Evolutionary conservation across 1,140 invertebrate species (phyloP), one percentile per base, ranked within the genome.

Genomic region (Aphaenogaster floridana): DNA sequence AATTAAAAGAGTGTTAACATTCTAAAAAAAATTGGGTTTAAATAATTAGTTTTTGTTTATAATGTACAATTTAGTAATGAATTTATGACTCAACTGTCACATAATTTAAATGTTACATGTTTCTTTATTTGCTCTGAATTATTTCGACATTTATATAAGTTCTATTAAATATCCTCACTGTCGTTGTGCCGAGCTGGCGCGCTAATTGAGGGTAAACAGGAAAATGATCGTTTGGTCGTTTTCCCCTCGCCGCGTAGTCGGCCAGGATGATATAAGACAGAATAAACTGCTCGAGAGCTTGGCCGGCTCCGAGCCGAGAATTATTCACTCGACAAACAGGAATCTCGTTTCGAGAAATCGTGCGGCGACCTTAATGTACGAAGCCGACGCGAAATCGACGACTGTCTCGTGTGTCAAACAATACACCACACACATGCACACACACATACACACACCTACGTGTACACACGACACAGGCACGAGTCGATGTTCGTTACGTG

Each of bases 311-410:
- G 48, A 64, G 28, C 57, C 68, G 69, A 45, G 68, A 68, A 74
- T 86, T 84, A 87, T 76, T 87, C 80, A 64, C 52, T 66, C 21
- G 81, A 61, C 71, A 54, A 72, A 76, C 48, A 59, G 39, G 63
- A 77, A 77, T 86, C 81, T 76, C 39, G 28, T 84, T 84, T 84
- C 69, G 54, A 76, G 80, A 57, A 48, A 76, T 84, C 52, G 54
- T 36, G 68, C 39, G 77, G 36, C 52, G 54, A 74, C 36, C 52
- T 36, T 48, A 61, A 74, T 76, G 21, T 2, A 54, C 64, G 34
- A 45, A 42, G 21, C 4, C 59, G 42, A n/a, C 36, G n/a, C 39
- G 21, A 59, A 74, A 48, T 71, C 50, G 21, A 69, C 63, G 64
- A 36, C 15, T 57, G 1, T 39, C 34, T 78, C 15, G 42, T 36